phyloP scores from a whole-genome alignment of 2,113 vertebrate genomes.

The Microtus ochrogaster region DNA sequence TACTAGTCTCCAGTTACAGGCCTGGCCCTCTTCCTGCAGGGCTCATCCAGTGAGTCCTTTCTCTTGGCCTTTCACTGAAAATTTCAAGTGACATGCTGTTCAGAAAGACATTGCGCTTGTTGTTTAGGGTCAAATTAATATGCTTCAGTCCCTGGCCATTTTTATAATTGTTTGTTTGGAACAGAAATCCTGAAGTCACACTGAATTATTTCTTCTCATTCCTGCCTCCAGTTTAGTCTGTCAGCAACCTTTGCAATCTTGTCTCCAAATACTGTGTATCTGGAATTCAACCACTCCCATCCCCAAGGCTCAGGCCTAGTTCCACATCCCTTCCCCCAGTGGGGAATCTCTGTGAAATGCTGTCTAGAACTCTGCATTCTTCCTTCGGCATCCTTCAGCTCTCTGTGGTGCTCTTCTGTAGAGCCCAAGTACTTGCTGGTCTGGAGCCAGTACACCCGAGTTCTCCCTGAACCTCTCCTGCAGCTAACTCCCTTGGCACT shows the following conservation, averaged over 20 bases:
- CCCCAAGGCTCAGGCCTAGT: background rate
- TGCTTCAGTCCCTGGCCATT: background rate
- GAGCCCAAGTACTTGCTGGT: background rate
- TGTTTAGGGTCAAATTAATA: background rate
- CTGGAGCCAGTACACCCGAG: background rate
- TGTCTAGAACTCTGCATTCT: background rate
- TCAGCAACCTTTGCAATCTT: background rate
- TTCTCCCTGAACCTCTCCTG: background rate
- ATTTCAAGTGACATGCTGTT: background rate
- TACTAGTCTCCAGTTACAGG: background rate
- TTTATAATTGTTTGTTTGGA: background rate
- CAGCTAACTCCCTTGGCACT: too few relatives aligned
- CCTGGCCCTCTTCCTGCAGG: background rate
- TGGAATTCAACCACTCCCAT: background rate
- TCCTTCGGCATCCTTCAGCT: background rate
- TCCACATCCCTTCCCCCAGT: background rate
- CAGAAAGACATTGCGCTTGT: background rate
- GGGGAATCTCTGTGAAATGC: background rate
- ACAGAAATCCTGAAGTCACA: background rate
- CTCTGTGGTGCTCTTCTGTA: background rate
- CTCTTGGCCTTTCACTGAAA: constrained; percentile 14
- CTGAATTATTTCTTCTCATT: background rate
- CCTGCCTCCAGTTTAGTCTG: background rate
- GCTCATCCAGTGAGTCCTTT: background rate
- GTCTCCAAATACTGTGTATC: background rate